Evolutionary conservation across 2,113 vertebrate species (phyloP), one percentile per base, ranked within the genome.

Genomic region (Cebidichthys violaceus): DNA sequence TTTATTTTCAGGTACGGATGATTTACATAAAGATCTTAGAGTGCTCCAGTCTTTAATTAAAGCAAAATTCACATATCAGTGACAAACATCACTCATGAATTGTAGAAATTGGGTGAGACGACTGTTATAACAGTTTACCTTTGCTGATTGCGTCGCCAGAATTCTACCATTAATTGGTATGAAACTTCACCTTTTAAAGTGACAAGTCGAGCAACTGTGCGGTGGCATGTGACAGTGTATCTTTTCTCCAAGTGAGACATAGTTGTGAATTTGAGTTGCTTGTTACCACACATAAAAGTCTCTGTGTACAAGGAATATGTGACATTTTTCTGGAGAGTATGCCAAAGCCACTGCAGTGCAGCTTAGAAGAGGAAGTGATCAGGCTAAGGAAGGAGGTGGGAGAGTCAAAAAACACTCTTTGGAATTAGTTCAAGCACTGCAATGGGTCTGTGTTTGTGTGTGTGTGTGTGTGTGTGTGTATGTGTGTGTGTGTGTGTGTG

Each of bases 231-330:
- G 90, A 71, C 75, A 37, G 73, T 77, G 82, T 17, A 61, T 77
- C 52, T 68, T 79, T 76, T 76, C 83, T 75, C 77, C 80, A 15
- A 61, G 83, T 70, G 66, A 85, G 74, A 69, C 68, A 29, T 17
- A 54, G 39, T 75, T 83, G 62, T 72, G 83, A 80, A 57, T 85
- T 68, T 77, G 76, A 88, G 85, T 77, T 79, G 70, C 84, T 89
- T 88, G 85, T 86, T 92, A 74, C 81, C 64, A 24, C 88, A 89
- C 87, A 85, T 86, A 68, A 89, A 92, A 88, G 82, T 80, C 55
- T 75, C 67, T 81, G 82, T 86, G 83, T 82, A 82, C 66, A 78
- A 75, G 75, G 74, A 76, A 67, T 68, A 61, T 85, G 70, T 87
- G 85, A 85, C 75, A 84, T 62, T 74, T 84, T 88, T 86, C 67